A percentile compares a stretch with the other conserved stretches of the same genome.
These are phyloP conservation scores for Aquatica leii DNA, from an alignment of 2,888 invertebrate genomes.

Conservation along the genomic window DNA sequence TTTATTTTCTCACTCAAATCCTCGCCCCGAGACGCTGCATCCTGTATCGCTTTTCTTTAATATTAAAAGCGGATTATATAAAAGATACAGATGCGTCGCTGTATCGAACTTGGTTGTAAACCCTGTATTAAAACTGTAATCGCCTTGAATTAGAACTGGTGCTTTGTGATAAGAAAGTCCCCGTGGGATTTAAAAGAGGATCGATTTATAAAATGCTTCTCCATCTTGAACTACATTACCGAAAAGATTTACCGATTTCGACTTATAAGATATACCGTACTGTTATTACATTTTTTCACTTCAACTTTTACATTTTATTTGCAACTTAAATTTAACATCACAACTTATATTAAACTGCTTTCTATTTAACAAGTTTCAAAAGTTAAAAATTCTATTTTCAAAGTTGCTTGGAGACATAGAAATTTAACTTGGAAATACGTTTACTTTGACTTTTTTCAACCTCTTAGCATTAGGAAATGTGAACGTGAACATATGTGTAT, in stretches of 20 bases:
- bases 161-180: conserved; percentile 37
- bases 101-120: conserved; percentile 42
- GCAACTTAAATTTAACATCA: too few relatives aligned
- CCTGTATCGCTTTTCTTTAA: conserved; percentile 43
- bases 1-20: conserved; percentile 43
- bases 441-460: neutral
- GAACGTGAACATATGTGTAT: conserved; percentile 39
- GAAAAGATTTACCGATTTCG: conserved; percentile 12
- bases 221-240: conserved; percentile 13
- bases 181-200: conserved; percentile 16
- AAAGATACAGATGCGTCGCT: conserved; percentile 43
- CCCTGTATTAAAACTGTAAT: conserved; percentile 45
- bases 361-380: neutral
- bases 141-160: conserved; percentile 41
- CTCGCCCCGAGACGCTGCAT: conserved; percentile 37
- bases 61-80: conserved; percentile 43
- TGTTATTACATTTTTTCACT: neutral
- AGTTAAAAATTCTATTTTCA: conserved; percentile 11
- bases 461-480: conserved; percentile 29
- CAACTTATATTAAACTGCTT: neutral
- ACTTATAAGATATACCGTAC: conserved; percentile 13
- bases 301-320: neutral
- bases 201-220: conserved; percentile 23
- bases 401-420: neutral
- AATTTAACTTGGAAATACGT: conserved; percentile 1